These are phyloP conservation scores for Thymallus thymallus DNA, from an alignment of 2,113 vertebrate species.

Conservation along the genomic window DNA sequence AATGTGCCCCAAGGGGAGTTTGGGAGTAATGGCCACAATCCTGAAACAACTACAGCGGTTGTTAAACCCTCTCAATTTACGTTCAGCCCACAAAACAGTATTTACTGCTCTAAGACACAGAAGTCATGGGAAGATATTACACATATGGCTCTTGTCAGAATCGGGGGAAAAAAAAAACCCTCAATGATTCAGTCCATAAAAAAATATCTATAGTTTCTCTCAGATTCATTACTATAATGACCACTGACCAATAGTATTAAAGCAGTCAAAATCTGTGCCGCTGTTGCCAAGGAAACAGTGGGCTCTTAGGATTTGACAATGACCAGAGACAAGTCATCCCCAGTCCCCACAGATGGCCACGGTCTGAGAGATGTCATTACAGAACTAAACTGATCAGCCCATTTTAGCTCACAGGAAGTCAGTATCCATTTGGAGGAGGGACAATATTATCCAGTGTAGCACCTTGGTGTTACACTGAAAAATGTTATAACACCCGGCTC, in stretches of 20 bases:
- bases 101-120: neutral
- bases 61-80: neutral
- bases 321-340: neutral
- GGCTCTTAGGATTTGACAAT: neutral
- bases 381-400: neutral
- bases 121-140: neutral
- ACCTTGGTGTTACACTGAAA: constrained; percentile 9
- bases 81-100: constrained; percentile 5
- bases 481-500: constrained; percentile 2
- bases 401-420: constrained; percentile 2
- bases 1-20: constrained; percentile 5
- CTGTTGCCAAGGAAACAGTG: neutral
- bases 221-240: neutral
- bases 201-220: neutral
- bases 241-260: neutral
- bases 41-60: neutral
- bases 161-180: neutral
- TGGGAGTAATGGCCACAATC: neutral
- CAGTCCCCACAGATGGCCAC: neutral
- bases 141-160: neutral
- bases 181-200: neutral
- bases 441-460: neutral
- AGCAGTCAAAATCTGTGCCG: neutral
- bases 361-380: neutral
- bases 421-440: neutral